Conservation (phyloP, 2,888 invertebrate species). For the Germaria angustata region DNA sequence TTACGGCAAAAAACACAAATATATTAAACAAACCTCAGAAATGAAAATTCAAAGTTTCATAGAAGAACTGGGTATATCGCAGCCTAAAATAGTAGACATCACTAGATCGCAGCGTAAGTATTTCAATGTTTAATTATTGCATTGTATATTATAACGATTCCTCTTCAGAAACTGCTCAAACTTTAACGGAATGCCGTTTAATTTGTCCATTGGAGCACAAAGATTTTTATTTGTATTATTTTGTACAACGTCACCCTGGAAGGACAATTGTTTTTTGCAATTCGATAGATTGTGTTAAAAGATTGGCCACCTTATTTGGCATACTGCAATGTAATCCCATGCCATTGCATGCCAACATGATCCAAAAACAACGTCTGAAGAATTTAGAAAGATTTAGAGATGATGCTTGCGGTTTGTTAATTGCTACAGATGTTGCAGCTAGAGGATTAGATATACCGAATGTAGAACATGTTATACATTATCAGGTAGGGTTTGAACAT, state of each 20-base stretch:
- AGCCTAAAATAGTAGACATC: slow-evolving; percentile 96
- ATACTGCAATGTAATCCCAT: slow-evolving; percentile 87
- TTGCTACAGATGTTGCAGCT: slow-evolving; percentile 98
- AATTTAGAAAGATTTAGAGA: slow-evolving; percentile 94
- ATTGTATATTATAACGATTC: neutral
- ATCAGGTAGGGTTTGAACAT: slow-evolving; percentile 82
- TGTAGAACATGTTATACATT: slow-evolving; percentile 97
- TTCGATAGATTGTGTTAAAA: slow-evolving; percentile 95
- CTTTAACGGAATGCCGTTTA: slow-evolving; percentile 91
- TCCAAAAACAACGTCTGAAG: slow-evolving; percentile 94
- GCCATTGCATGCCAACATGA: slow-evolving; percentile 93
- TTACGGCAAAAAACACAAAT: slow-evolving; percentile 77
- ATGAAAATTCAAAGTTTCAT: slow-evolving; percentile 90
- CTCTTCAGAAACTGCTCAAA: slow-evolving; percentile 87
- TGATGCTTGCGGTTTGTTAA: slow-evolving; percentile 86
- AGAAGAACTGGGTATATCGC: slow-evolving; percentile 89
- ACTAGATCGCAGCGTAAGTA: slow-evolving; percentile 86
- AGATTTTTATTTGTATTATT: slow-evolving; percentile 95
- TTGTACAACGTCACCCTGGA: slow-evolving; percentile 90
- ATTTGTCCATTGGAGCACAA: slow-evolving; percentile 89
- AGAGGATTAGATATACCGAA: slow-evolving; percentile 96
- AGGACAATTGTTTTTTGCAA: slow-evolving; percentile 96
- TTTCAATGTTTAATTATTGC: neutral
- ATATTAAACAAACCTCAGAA: slow-evolving; percentile 85
- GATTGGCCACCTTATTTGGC: slow-evolving; percentile 86